Evolutionary conservation across 2,113 vertebrate genomes (phyloP).

Genomic region (Potamarius usumacintae): DNA sequence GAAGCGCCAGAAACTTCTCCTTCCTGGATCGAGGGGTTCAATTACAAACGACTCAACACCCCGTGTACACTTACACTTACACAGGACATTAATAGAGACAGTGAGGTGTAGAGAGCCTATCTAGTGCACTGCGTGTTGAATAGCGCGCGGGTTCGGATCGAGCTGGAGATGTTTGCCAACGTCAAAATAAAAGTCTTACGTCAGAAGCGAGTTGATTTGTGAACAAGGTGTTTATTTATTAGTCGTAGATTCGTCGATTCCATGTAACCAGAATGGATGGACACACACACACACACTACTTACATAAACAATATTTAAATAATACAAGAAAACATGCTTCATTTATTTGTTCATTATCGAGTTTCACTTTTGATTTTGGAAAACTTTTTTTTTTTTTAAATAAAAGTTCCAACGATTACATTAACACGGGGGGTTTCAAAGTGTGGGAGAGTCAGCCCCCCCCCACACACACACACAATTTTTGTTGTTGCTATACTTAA

Average conservation of each 20-base stretch:
- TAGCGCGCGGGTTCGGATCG: not conserved
- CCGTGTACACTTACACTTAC: not conserved
- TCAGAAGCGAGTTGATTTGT: not conserved
- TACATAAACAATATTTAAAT: not conserved
- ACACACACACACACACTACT: not conserved
- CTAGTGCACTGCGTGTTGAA: not conserved
- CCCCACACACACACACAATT: too few species aligned
- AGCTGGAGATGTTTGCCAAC: too few species aligned
- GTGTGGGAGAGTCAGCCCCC: too few species aligned
- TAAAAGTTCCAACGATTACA: too few species aligned
- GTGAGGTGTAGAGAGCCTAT: not conserved
- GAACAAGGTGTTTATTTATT: not conserved
- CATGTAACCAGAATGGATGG: not conserved
- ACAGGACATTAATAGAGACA: not conserved
- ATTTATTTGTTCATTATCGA: too few species aligned
- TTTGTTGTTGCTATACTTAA: too few species aligned
- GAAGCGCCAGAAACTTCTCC: conserved; percentile 28
- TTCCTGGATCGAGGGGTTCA: conserved; percentile 15
- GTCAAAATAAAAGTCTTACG: conserved; percentile 47
- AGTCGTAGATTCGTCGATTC: not conserved
- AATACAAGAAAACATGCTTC: not conserved
- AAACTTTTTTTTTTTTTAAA: too few species aligned
- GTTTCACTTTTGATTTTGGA: not conserved
- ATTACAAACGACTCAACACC: not conserved
- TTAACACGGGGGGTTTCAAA: too few species aligned